Evolutionary conservation across 2,797 vertebrate species (phyloP).

Genomic region (Hozukius guyotensis): DNA sequence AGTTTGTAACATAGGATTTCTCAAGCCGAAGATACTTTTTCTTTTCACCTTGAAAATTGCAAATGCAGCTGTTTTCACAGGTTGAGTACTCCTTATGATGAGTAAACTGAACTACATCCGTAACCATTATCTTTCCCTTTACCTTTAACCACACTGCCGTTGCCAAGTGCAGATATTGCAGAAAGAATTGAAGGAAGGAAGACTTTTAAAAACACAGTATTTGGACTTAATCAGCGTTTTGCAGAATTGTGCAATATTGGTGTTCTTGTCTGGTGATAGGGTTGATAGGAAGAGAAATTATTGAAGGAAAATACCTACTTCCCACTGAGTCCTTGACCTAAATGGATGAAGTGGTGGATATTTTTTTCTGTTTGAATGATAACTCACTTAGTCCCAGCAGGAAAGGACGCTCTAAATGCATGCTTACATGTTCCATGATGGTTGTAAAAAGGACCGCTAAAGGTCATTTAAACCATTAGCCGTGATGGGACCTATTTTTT

Average conservation of each 20-base stretch:
- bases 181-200: not conserved
- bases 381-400: not conserved
- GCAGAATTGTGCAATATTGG: not conserved
- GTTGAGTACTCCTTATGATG: not conserved
- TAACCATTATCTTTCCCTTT: not conserved
- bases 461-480: constrained; percentile 11
- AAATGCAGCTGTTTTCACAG: not conserved
- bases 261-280: not conserved
- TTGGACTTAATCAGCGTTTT: not conserved
- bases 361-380: not conserved
- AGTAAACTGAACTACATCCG: not conserved
- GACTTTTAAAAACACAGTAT: not conserved
- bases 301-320: not conserved
- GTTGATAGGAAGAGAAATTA: not conserved
- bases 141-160: not conserved
- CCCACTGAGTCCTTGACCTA: not conserved
- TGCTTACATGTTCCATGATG: constrained; percentile 12
- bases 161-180: not conserved
- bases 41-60: not conserved
- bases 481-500: not conserved
- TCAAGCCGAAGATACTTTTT: not conserved
- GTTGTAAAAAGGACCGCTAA: constrained; percentile 11
- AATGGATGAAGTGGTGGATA: not conserved
- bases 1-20: not conserved
- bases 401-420: constrained; percentile 1